Base-by-base conservation (phyloP, 2,797 vertebrate genomes). In the Pangasius macronema region DNA sequence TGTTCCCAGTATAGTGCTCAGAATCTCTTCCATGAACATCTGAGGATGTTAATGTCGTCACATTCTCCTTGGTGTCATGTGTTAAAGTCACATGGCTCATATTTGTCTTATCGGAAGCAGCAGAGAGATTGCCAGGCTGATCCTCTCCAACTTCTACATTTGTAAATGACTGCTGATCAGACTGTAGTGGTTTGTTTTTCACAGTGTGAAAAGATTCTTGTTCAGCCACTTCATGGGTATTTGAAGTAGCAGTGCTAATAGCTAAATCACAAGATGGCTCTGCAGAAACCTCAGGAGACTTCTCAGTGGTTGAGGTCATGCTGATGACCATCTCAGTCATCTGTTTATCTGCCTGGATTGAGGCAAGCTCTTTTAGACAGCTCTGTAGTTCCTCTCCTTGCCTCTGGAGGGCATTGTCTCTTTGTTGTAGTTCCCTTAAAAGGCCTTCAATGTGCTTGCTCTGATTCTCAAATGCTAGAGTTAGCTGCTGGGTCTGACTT, bases 381-480 rank as follows among this genome's bases (percentile, higher is more conserved):
- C 3, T 86, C 68, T 92, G 92, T 84, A 97, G 92, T 92, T 95
- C 94, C 84, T 92, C 90, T 85, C 84, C 90, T 89, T 94, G 94
- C 53, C 86, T 91, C 81, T 89, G 88, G 90, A 95, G 92, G 86
- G 92, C 27, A 1, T 82, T 85, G 46, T 96, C 96, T 88, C 95
- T 95, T 82, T 94, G 93, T 70, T 95, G 94, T 5, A 96, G 87
- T 89, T 96, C 96, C 63, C 39, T 83, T 61, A 97, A 92, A 88
- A 97, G 93, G 55, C 92, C 93, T 39, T 92, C 91, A 67, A 97
- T 96, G 91, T 97, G 94, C 85, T 91, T 93, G 91, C 94, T 96
- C 92, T 97, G 96, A 83, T 92, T 95, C 85, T 97, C 96, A 82
- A 97, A 96, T 86, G 96, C 96, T 82, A 88, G 89, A 3, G 96